A percentile compares a stretch with the other conserved stretches of the same genome.
phyloP scores from a whole-genome alignment of 2,797 vertebrate genomes.

The Lepilemur ruficaudatus region DNA sequence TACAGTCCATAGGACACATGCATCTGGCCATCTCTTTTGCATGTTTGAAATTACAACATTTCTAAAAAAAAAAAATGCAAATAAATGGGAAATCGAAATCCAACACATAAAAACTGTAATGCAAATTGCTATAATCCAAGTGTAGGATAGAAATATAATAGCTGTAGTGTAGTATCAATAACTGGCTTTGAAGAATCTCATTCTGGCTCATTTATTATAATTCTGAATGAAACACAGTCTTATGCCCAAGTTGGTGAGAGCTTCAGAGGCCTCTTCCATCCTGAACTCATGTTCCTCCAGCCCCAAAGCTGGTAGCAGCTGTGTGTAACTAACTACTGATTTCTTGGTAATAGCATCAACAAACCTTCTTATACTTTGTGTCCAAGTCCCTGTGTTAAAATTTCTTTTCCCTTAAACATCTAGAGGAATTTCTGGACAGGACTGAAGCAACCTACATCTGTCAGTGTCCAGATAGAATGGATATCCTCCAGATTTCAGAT shows the following conservation, averaged over 20 bases:
- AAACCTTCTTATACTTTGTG: neutral
- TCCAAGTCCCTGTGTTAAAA: neutral
- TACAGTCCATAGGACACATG: neutral
- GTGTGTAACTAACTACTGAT: neutral
- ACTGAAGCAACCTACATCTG: neutral
- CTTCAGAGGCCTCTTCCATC: neutral
- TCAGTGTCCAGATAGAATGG: neutral
- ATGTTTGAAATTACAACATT: neutral
- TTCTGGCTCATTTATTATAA: neutral
- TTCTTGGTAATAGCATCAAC: neutral
- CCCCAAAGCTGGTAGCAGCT: neutral
- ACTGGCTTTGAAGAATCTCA: neutral
- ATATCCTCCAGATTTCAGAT: neutral
- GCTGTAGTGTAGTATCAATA: neutral
- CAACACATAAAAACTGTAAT: neutral
- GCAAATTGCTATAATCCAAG: neutral
- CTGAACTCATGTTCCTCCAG: rapidly evolving
- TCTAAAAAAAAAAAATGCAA: neutral
- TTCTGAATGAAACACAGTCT: neutral
- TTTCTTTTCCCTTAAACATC: neutral
- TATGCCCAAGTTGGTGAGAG: neutral
- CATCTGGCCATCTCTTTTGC: neutral
- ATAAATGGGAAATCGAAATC: neutral
- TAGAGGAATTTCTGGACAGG: neutral
- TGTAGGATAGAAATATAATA: neutral